Evolutionary conservation across 2,888 invertebrate species (phyloP), one percentile per base, ranked within the genome.

Genomic region (Archaeoteleia sp.): DNA sequence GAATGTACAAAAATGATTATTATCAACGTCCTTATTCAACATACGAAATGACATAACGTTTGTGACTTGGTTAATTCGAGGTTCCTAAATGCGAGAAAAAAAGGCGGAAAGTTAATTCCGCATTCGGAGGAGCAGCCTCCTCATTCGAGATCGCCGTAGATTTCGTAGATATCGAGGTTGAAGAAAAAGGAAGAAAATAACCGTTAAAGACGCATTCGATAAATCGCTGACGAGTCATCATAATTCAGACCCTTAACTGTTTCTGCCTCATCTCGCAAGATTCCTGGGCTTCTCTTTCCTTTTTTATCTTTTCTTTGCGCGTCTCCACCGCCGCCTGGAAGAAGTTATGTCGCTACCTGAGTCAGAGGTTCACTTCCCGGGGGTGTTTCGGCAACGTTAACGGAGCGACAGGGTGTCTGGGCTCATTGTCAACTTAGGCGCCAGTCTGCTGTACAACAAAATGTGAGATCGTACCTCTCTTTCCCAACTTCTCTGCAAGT

Each of bases 381-480:
- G 67, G 71, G 70, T 72, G 67, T 60, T 35, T 2, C 34, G 6
- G 15, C 27, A 13, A 25, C 51, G 7, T 48, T 48, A 57, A 49
- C 61, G 49, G 29, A 49, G 65, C 63, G 70, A 68, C 60, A 66
- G 73, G 71, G 74, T 72, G 74, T 72, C 74, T 74, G 70, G 71
- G 61, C 71, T 76, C 40, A 78, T 77, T 76, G 77, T 77, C 71
- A 76, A 70, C 66, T 27, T n/a, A 74, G 78, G 78, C 78, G 78
- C 78, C 78, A 75, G 74, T 71, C 67, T 63, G 67, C 66, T 55
- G 61, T 39, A 29, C 39, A 1, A 34, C 15, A 7, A 12, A 42
- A 17, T 17, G 34, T 20, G 7, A 25, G 17, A 27, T 30, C 9
- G 20, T n/a, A 29, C 30, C 30, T 27, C 17, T 25, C 46, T 14